A percentile compares a stretch with the other conserved stretches of the same genome.
phyloP scores from a whole-genome alignment of 2,888 invertebrate species.

The Ferrisia virgata region DNA sequence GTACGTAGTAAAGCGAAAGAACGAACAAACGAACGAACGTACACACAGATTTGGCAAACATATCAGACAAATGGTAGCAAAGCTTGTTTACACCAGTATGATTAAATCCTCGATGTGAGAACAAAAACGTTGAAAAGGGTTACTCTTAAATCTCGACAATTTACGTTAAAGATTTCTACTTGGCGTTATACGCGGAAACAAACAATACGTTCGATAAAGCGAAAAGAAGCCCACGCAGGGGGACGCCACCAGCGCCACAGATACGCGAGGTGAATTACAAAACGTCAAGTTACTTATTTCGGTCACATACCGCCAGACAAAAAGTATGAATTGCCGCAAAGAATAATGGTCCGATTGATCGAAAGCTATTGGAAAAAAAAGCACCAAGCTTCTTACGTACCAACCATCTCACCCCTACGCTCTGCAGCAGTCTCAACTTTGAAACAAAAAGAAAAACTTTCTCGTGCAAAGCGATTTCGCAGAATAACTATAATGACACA shows the following conservation, averaged over 20 bases:
- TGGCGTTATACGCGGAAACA: background rate
- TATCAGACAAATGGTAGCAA: background rate
- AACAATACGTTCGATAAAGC: background rate
- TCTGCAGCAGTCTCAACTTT: background rate
- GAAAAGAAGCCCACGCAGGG: background rate
- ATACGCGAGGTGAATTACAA: constrained; percentile 20
- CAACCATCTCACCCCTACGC: background rate
- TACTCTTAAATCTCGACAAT: background rate
- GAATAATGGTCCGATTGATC: constrained; percentile 29
- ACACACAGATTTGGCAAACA: background rate
- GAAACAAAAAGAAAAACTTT: background rate
- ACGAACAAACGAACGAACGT: no score
- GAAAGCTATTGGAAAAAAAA: constrained; percentile 16
- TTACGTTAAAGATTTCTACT: background rate
- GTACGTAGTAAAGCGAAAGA: no score
- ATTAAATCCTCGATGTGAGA: background rate
- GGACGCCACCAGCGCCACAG: background rate
- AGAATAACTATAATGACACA: background rate
- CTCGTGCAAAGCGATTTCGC: background rate
- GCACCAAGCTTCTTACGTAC: background rate
- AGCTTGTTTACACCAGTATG: background rate
- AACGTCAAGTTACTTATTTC: constrained; percentile 12
- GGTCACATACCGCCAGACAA: constrained; percentile 24
- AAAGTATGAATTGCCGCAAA: constrained; percentile 3
- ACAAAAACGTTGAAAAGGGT: background rate